Percentiles rank a stretch among this genome's conserved stretches.
These are phyloP conservation scores for Tenthredo mesomela DNA, from an alignment of 2,888 invertebrate genomes.

Conservation along the genomic window DNA sequence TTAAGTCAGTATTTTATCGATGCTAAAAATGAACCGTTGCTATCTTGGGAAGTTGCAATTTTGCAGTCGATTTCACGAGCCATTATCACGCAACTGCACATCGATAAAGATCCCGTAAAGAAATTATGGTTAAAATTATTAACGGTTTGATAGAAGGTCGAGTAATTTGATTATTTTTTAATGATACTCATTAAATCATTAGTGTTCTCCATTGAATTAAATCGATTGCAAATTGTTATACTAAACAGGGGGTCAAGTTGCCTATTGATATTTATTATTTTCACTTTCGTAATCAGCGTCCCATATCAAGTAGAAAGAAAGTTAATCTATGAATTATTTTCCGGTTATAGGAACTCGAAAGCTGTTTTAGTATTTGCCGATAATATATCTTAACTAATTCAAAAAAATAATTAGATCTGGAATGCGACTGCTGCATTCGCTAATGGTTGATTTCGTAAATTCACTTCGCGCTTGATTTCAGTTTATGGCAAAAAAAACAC, in stretches of 20 bases:
- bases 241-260: not conserved
- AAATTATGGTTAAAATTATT: not conserved
- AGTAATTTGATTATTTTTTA: not conserved
- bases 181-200: not conserved
- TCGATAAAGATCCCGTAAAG: not conserved
- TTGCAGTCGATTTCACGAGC: not conserved
- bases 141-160: no score
- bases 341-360: not conserved
- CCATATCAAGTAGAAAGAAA: slow-evolving; percentile 46
- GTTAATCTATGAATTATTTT: slow-evolving; percentile 49
- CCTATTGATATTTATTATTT: slow-evolving; percentile 35
- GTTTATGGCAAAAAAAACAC: not conserved
- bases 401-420: not conserved
- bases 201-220: not conserved
- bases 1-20: not conserved
- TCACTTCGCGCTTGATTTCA: not conserved
- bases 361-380: not conserved
- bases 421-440: not conserved
- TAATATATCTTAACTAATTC: not conserved
- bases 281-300: slow-evolving; percentile 26
- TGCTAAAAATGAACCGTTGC: not conserved
- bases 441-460: not conserved
- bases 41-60: not conserved
- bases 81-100: not conserved
- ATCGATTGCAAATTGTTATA: not conserved